phyloP scores from a whole-genome alignment of 1,140 invertebrate species.

The Nasonia vitripennis region DNA sequence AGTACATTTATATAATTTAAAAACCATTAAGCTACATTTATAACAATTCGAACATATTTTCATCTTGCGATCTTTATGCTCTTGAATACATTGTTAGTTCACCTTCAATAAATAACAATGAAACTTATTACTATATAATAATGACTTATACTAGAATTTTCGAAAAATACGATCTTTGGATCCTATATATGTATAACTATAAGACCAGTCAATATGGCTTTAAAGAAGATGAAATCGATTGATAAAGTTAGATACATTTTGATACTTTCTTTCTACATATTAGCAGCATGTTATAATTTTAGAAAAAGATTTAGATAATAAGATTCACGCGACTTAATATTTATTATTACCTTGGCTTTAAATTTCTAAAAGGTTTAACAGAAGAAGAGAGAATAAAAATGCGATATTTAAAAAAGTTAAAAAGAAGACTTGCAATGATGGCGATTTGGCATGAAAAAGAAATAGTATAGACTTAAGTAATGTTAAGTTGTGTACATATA shows the following conservation, averaged over 20 bases:
- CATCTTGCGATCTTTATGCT: neutral
- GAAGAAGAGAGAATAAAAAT: neutral
- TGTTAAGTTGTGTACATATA: slow-evolving; percentile 45
- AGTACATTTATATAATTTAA: neutral
- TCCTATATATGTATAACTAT: neutral
- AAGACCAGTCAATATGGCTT: neutral
- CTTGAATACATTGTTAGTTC: neutral
- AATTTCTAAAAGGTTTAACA: neutral
- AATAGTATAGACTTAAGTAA: slow-evolving; percentile 32
- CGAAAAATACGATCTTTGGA: neutral
- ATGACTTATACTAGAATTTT: neutral
- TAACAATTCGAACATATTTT: neutral
- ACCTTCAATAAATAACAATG: neutral
- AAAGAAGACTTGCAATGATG: neutral
- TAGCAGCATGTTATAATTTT: slow-evolving; percentile 12
- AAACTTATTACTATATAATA: neutral
- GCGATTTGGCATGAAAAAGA: slow-evolving; percentile 24
- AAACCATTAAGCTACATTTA: neutral
- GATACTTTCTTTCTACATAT: slow-evolving; percentile 20
- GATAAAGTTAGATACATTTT: slow-evolving; percentile 10
- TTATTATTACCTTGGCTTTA: slow-evolving; percentile 26
- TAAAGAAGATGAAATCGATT: slow-evolving; percentile 4
- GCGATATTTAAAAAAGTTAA: slow-evolving; percentile 7
- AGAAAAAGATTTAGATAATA: slow-evolving; percentile 34
- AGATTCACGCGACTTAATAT: slow-evolving; percentile 21